Evolutionary conservation across 2,888 invertebrate species (phyloP).

Genomic region (Pardosa pseudoannulata): DNA sequence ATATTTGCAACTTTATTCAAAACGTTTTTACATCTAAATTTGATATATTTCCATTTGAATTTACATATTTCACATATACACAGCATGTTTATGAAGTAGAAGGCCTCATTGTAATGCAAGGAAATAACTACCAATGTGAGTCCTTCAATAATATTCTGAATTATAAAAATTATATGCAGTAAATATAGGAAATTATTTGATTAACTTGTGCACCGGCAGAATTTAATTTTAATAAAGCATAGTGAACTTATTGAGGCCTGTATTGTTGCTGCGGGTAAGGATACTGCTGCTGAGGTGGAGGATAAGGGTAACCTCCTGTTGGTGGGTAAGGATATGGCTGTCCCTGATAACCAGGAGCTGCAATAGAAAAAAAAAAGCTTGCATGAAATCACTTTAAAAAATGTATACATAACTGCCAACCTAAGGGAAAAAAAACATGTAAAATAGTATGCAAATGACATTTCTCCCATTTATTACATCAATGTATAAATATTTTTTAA

Average conservation of each 20-base stretch:
- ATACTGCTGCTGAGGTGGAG: constrained; percentile 79
- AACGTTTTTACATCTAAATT: constrained; percentile 13
- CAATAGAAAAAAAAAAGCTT: not conserved
- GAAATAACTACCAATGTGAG: not conserved
- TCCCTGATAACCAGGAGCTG: constrained; percentile 65
- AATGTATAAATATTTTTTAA: too few relatives aligned
- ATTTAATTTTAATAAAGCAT: not conserved
- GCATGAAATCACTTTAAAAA: too few relatives aligned
- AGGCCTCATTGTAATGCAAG: constrained; percentile 10
- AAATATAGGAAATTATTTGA: not conserved
- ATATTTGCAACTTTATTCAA: not conserved
- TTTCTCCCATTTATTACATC: too few relatives aligned
- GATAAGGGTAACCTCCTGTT: constrained; percentile 73
- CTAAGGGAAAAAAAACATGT: too few relatives aligned
- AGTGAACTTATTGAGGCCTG: constrained; percentile 20
- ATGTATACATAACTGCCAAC: too few relatives aligned
- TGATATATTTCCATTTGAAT: constrained; percentile 22
- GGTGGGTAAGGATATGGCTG: constrained; percentile 48
- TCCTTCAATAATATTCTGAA: not conserved
- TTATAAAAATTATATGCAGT: not conserved
- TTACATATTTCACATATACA: constrained; percentile 60
- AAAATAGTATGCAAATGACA: too few relatives aligned
- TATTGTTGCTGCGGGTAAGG: constrained; percentile 76
- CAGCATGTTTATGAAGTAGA: constrained; percentile 37
- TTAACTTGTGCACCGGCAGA: not conserved